Evolutionary conservation across 2,113 vertebrate species (phyloP), one percentile per base, ranked within the genome.

Genomic region (Opisthocomus hoazin): DNA sequence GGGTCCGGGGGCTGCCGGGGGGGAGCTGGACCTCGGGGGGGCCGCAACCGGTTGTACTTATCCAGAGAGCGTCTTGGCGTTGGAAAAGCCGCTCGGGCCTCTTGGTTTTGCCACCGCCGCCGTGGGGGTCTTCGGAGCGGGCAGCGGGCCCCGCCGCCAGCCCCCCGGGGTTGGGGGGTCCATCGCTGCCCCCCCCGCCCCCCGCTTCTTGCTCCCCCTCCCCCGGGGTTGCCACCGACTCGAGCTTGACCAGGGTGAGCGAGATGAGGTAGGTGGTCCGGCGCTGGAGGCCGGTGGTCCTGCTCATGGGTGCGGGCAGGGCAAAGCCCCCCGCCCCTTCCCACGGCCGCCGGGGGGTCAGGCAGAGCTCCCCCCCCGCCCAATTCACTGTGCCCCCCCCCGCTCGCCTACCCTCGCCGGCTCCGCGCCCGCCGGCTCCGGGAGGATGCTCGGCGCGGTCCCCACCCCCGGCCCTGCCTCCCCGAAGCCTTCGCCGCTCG

Each of bases 241-340:
- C 99, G 95, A 99, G 98, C 98, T 99, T 99, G 94, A 99, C 99
- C 93, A 99, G 98, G 95, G 99, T 99, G 95, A 99, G 98, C 94
- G 99, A 99, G 98, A 99, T 99, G 98, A 99, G 98, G 98, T 99
- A 99, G 98, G 99, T 99, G 97, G 99, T 99, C 97, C 98, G 98
- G 93, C 99, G 98, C 98, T 99, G 99, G 97, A 99, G 98, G 92
- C 98, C 93, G 95, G 98, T 98, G 89, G 97, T 97, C 97, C 97
- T 98, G 95, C 98, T 99, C 98, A 99, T 99, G 98, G 95, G 98
- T 95, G 97, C 84, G 84, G 96, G 97, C 97, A 83, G 89, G 95
- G 93, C n/a, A 70, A 34, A 27, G 53, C 95, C 85, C 92, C 93
- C 97, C 81, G 95, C 48, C 95, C 91, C 30, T 80, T 48, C 48